phyloP scores from a whole-genome alignment of 2,797 vertebrate species.

The Vultur gryphus region DNA sequence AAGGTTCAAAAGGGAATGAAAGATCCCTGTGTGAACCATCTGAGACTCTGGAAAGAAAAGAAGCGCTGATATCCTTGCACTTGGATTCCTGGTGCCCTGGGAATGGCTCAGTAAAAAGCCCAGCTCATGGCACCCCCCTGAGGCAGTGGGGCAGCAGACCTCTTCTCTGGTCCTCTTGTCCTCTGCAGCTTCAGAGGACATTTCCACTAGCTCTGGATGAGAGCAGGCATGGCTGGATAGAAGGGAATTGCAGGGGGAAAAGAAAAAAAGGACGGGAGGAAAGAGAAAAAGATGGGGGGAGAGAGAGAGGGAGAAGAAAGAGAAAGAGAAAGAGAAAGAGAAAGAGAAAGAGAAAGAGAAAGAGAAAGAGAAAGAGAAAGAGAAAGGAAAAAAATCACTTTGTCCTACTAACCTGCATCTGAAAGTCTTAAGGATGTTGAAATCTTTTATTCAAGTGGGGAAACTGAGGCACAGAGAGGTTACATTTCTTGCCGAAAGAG shows the following conservation, averaged over 20 bases:
- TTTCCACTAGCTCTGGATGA: background rate
- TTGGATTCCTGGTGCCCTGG: background rate
- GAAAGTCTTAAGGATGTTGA: background rate
- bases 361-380: background rate
- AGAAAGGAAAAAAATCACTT: background rate
- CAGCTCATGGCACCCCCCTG: background rate
- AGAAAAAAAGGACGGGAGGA: fast-evolving
- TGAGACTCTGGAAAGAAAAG: background rate
- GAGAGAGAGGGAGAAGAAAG: background rate
- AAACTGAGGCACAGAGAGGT: background rate
- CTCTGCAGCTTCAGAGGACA: background rate
- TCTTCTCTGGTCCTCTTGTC: background rate
- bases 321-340: background rate
- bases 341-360: background rate
- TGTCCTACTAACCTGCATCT: background rate
- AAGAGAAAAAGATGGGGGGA: background rate
- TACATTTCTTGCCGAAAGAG: background rate
- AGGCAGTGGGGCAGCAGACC: background rate
- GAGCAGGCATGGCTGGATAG: background rate
- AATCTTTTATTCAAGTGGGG: background rate
- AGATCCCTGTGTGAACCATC: background rate
- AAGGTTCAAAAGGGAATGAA: background rate
- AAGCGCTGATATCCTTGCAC: background rate
- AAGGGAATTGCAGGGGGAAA: background rate
- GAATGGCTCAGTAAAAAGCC: background rate